Conservation (phyloP, 2,797 vertebrate genomes). For the Tolypeutes matacus region DNA sequence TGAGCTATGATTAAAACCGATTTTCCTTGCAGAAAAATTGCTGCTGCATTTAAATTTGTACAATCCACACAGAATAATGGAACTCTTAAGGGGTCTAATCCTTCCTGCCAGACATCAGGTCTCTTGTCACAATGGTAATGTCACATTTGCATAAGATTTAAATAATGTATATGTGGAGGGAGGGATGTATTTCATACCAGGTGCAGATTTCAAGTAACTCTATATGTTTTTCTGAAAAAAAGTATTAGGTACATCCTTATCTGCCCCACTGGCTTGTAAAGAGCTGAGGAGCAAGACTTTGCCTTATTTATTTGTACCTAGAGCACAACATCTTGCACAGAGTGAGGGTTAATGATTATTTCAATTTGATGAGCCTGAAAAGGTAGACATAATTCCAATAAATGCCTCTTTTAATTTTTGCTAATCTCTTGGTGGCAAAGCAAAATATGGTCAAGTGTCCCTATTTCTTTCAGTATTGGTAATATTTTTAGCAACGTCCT, state of each 20-base stretch:
- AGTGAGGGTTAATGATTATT: slow-evolving; percentile 1
- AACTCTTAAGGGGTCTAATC: slow-evolving; percentile 96
- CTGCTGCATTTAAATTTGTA: slow-evolving; percentile 97
- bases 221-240: slow-evolving; percentile 37
- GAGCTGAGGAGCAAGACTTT: not conserved
- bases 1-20: slow-evolving; percentile 33
- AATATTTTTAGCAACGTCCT: not conserved
- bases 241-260: not conserved
- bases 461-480: not conserved
- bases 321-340: not conserved
- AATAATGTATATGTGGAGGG: not conserved
- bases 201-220: slow-evolving; percentile 18
- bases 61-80: slow-evolving; percentile 97
- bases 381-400: not conserved
- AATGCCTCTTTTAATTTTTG: not conserved
- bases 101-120: slow-evolving; percentile 93
- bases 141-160: slow-evolving; percentile 40
- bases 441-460: not conserved
- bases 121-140: slow-evolving; percentile 97
- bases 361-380: slow-evolving; percentile 24
- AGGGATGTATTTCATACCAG: not conserved
- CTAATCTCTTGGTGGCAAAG: slow-evolving; percentile 15
- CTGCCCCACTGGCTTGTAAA: not conserved
- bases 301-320: not conserved
- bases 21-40: slow-evolving; percentile 95